phyloP scores from a whole-genome alignment of 2,888 invertebrate species.

The Euplagia quadripunctaria region DNA sequence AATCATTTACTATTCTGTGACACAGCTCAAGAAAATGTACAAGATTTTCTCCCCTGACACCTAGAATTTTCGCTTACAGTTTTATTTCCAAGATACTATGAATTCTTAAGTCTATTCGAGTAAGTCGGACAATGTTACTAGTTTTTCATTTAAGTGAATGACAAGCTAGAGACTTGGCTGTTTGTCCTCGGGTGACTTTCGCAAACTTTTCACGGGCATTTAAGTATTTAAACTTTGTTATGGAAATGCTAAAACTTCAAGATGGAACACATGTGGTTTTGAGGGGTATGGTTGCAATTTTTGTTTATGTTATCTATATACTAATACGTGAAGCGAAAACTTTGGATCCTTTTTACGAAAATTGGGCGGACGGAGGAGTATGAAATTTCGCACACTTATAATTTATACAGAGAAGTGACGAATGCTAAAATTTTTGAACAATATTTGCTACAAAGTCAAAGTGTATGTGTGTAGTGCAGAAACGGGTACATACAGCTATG shows the following conservation, averaged over 20 bases:
- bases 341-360: too few relatives aligned
- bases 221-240: conserved; percentile 43
- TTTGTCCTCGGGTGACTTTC: conserved; percentile 21
- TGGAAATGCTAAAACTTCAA: conserved; percentile 29
- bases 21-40: conserved; percentile 1
- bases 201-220: conserved; percentile 27
- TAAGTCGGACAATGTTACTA: conserved; percentile 11
- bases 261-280: conserved; percentile 28
- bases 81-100: conserved; percentile 16
- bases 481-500: too few relatives aligned
- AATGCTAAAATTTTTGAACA: too few relatives aligned
- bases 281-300: background rate
- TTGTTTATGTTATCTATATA: conserved; percentile 15
- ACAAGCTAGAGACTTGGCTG: conserved; percentile 22
- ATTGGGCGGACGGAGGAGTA: too few relatives aligned
- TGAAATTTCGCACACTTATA: too few relatives aligned
- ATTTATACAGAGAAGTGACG: too few relatives aligned
- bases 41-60: conserved; percentile 8
- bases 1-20: background rate
- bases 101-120: conserved; percentile 14
- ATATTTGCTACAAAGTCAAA: too few relatives aligned
- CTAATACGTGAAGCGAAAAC: too few relatives aligned
- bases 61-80: conserved; percentile 3
- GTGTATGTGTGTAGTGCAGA: too few relatives aligned
- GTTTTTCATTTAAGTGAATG: conserved; percentile 29